Conservation (phyloP, 2,113 vertebrate species). For the Herpailurus yagouaroundi region DNA sequence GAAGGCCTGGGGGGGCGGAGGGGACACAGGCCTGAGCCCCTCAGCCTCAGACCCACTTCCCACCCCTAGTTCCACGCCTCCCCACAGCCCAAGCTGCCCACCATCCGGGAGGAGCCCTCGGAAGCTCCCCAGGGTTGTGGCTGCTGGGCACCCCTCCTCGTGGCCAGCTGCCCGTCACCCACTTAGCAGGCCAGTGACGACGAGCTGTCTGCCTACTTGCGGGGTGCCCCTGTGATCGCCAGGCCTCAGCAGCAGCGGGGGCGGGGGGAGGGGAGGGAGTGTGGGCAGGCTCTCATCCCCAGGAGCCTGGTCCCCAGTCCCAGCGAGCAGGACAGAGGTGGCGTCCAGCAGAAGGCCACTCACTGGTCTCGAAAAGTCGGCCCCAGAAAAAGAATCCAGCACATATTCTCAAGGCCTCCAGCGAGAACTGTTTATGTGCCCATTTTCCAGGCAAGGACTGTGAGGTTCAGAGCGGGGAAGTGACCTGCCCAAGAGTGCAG, state of each 20-base stretch:
- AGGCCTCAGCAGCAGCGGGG: not conserved
- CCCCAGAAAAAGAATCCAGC: not conserved
- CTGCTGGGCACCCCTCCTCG: not conserved
- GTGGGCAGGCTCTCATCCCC: too few species aligned
- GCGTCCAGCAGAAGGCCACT: not conserved
- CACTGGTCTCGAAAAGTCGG: not conserved
- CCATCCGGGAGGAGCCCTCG: not conserved
- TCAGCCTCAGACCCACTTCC: too few species aligned
- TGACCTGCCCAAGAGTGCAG: too few species aligned
- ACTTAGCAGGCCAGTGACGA: not conserved
- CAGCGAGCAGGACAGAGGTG: not conserved
- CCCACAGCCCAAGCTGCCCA: not conserved
- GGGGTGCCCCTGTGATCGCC: not conserved
- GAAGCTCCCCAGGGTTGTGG: rapidly evolving
- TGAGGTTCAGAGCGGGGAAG: not conserved
- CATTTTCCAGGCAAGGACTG: not conserved
- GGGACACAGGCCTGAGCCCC: not conserved
- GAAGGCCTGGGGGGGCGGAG: not conserved
- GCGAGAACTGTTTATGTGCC: not conserved
- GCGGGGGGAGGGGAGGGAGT: too few species aligned
- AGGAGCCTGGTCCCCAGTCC: not conserved
- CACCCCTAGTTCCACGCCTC: not conserved
- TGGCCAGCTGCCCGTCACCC: not conserved
- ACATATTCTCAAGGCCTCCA: not conserved
- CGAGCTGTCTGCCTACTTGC: not conserved